Base-by-base conservation (phyloP, 1,140 invertebrate species). In the Ceratina australensis region DNA sequence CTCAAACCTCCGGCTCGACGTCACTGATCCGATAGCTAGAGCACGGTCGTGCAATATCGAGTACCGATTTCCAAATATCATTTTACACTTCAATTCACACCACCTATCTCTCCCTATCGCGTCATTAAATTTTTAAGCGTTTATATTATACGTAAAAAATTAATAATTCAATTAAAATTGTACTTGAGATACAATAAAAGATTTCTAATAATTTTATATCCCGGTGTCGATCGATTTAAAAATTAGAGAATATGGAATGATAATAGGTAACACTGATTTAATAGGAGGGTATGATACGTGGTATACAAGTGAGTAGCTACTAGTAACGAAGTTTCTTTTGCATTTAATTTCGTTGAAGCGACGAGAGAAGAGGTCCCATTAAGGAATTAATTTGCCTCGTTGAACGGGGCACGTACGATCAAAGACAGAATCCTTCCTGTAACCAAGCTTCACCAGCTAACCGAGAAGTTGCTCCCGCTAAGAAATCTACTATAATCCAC, bases 401-500 rank as follows among this genome's bases (percentile, higher is more conserved):
- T 71, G 57, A 59, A 20, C 20, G 49, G 20, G 18, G 67, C 60
- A 60, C n/a, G 24, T 52, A 47, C 22, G 69, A 50, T 63, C 50
- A 72, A 72, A 78, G 76, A 72, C 68, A 59, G 26, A 72, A 72
- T 72, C 69, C 42, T 72, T 72, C 68, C 68, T 59, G 60, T 64
- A 65, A 72, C 61, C 7, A 72, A 65, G 69, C 68, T 72, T 72
- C 52, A 33, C 13, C 50, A 50, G 50, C 26, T 64, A 61, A 54
- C 65, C n/a, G 33, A 33, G 52, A 72, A 78, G 60, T 76, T 78
- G 47, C 57, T 72, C 33, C 33, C 59, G 50, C 54, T 78, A 86
- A 85, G 83, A 86, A 86, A 86, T 85, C 80, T 67, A 77, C 74
- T 67, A 49, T 84, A 85, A 85, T 82, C 69, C 61, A 86, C 57